These are phyloP conservation scores for Cyprinella venusta DNA, from an alignment of 2,797 vertebrate species.

Conservation along the genomic window DNA sequence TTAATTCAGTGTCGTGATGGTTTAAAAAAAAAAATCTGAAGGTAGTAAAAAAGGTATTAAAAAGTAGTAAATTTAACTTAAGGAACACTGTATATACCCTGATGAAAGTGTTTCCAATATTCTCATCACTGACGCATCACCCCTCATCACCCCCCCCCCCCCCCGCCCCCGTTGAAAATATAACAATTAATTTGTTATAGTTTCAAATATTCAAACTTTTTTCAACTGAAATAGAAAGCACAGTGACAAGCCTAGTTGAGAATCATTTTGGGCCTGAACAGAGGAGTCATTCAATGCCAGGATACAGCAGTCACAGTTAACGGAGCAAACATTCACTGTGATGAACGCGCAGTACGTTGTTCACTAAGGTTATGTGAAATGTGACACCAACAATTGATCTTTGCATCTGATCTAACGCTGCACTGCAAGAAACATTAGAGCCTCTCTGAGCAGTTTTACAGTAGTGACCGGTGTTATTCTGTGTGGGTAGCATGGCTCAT, in stretches of 20 bases:
- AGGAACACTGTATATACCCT: too few species aligned
- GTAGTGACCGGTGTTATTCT: background rate
- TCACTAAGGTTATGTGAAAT: conserved; percentile 24
- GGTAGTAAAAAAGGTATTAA: too few species aligned
- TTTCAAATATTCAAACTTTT: background rate
- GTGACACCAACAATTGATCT: conserved; percentile 9
- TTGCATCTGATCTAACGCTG: conserved; percentile 12
- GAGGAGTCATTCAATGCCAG: conserved; percentile 20
- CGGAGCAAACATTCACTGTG: conserved; percentile 21
- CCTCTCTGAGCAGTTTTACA: background rate
- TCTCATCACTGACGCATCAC: background rate
- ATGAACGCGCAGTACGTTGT: background rate
- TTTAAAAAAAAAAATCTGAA: too few species aligned
- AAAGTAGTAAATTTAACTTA: too few species aligned
- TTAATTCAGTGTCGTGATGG: too few species aligned
- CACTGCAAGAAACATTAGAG: conserved; percentile 7
- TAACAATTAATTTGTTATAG: background rate
- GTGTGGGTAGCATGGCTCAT: background rate
- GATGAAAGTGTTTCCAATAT: conserved; percentile 16
- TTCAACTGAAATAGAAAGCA: background rate
- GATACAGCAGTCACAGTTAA: conserved; percentile 24
- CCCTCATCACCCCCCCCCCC: too few species aligned
- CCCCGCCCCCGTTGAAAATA: too few species aligned
- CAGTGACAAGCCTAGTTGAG: background rate
- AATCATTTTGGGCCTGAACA: conserved; percentile 3